Evolutionary conservation across 2,797 vertebrate species (phyloP), one percentile per base, ranked within the genome.

Genomic region (Tachyglossus aculeatus): DNA sequence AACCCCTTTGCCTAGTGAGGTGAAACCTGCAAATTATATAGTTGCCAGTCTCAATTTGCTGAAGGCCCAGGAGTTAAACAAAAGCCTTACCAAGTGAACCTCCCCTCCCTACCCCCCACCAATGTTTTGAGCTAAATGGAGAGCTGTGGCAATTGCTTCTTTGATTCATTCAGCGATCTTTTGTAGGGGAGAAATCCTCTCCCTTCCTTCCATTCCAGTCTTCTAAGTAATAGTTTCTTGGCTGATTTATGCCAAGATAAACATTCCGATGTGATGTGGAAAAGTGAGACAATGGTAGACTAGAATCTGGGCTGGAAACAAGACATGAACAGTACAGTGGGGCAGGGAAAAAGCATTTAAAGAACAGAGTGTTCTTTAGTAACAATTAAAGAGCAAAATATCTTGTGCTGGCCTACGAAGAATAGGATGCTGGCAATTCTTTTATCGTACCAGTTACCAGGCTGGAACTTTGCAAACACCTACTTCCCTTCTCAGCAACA

Each of bases 1-100:
- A 63, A 56, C 22, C 11, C 63, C 57, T 1, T 22, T 66, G 69
- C 55, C 72, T 72, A 77, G 48, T 2, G 37, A 50, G 53, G 69
- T 8, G 77, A 74, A 55, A 61, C 0, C 24, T 56, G 71, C 77
- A 58, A 43, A 27, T 22, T 63, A 73, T 2, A 4, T 52, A 24
- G 43, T 18, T 62, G 50, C 70, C 54, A 64, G 51, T 50, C 52
- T 71, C 27, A 29, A 12, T 5, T 47, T 52, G 39, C 29, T 25
- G 15, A 47, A 47, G 24, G 27, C 8, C 25, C 6, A n/a, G n/a
- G n/a, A n/a, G n/a, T n/a, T n/a, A n/a, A n/a, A n/a, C n/a, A n/a
- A n/a, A n/a, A n/a, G n/a, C n/a, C n/a, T n/a, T n/a, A n/a, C n/a
- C n/a, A n/a, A n/a, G n/a, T n/a, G 16, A 14, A 8, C 2, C 24